These are phyloP conservation scores for Leontopithecus rosalia DNA, from an alignment of 2,797 vertebrate species.

Conservation along the genomic window DNA sequence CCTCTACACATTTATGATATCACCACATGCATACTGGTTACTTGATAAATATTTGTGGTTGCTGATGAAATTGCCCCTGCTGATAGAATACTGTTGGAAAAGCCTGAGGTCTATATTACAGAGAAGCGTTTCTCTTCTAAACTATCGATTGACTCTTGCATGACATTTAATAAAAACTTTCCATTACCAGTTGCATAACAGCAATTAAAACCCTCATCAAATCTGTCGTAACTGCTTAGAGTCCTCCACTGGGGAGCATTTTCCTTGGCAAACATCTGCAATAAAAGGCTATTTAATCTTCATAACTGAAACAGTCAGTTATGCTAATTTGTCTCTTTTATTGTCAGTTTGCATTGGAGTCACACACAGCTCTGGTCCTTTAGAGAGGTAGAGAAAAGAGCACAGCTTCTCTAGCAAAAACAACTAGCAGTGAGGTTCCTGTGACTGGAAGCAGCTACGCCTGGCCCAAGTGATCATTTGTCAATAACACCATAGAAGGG, in stretches of 20 bases:
- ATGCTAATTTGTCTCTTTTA: constrained; percentile 83
- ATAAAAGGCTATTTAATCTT: constrained; percentile 87
- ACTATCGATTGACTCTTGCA: constrained; percentile 73
- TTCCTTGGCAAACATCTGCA: constrained; percentile 85
- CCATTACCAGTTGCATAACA: constrained; percentile 83
- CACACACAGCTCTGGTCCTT: constrained; percentile 66
- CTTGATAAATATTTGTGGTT: constrained; percentile 77
- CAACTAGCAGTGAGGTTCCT: not conserved
- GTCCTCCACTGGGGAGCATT: constrained; percentile 84
- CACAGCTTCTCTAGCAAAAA: not conserved
- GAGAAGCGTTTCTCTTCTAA: constrained; percentile 69
- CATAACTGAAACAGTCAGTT: constrained; percentile 84
- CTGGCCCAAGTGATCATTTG: not conserved
- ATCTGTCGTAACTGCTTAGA: constrained; percentile 85
- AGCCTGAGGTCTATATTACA: constrained; percentile 58
- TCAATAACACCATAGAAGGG: not conserved
- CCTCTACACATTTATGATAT: constrained; percentile 54
- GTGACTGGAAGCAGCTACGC: not conserved
- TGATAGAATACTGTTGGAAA: constrained; percentile 68
- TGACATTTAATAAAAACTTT: constrained; percentile 84
- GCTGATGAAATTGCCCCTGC: constrained; percentile 60
- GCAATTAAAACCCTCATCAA: constrained; percentile 88
- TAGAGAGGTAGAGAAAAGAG: constrained; percentile 28
- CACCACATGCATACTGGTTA: constrained; percentile 50
- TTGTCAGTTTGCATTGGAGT: constrained; percentile 81